Base-by-base conservation (phyloP, 1,140 invertebrate genomes). In the Uloborus diversus region DNA sequence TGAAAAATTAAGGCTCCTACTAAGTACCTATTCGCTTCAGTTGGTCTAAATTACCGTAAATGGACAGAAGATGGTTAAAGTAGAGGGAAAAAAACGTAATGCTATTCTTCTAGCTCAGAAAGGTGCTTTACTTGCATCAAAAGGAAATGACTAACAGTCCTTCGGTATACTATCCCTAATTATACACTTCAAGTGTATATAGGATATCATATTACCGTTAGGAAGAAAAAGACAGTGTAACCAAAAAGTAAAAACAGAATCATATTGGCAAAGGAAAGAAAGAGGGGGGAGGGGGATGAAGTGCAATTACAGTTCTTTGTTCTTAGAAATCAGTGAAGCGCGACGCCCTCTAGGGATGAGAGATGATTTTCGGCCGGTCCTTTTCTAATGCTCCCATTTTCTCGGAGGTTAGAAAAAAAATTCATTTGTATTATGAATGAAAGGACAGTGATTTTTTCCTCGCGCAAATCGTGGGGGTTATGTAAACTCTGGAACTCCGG, bases 241-340 rank as follows among this genome's bases (percentile, higher is more conserved):
- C 20, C 33, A 30, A 57, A 49, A 70, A 57, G 42, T 57, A 70
- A 23, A 49, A 66, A 56, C 13, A 32, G 30, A 49, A 35, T n/a
- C n/a, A n/a, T n/a, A n/a, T n/a, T n/a, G n/a, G 49, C 17, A 27
- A 35, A 49, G 42, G 17, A 66, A 14, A 53, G 27, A 53, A 65
- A 25, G 25, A 68, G 5, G 47, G 65, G 30, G n/a, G n/a, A n/a
- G n/a, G n/a, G n/a, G n/a, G n/a, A n/a, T n/a, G 9, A 57, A 56
- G 51, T n/a, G 37, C 68, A 70, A 70, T 70, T 57, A 70, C 51
- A 33, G 68, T 57, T 70, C 51, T 70, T 64, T 70, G 68, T 70
- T 70, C 51, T 57, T 56, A 28, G 32, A 57, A 20, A 56, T 57
- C 61, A 57, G 28, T 53, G 68, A 57, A 70, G 51, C 68, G 68